Percentiles rank a stretch among this genome's conserved stretches.
Evolutionary conservation across 92 coral and sea anemone genomes (phyloP).

Genomic region (Meandrina meandrites): DNA sequence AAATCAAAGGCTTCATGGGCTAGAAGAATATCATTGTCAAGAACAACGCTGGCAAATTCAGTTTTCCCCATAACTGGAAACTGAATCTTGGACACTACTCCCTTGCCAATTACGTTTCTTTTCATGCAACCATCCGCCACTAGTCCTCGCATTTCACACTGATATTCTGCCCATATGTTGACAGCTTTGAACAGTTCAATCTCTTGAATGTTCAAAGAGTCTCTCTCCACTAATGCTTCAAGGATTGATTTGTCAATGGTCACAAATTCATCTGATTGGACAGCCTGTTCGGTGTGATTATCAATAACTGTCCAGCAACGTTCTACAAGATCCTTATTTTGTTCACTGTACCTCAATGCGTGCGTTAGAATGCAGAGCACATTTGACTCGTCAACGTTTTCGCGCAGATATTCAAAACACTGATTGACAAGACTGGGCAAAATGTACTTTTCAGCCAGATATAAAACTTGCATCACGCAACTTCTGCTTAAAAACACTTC

Average conservation of each 20-base stretch:
- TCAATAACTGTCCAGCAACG: constrained; percentile 47
- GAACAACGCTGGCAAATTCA: neutral
- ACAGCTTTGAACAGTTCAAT: neutral
- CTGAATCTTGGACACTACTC: neutral
- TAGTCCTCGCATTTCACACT: neutral
- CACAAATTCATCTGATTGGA: constrained; percentile 1
- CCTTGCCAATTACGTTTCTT: neutral
- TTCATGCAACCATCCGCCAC: neutral
- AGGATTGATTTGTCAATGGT: neutral
- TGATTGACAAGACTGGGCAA: constrained; percentile 30
- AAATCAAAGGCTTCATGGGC: neutral
- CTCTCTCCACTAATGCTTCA: neutral
- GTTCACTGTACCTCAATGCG: constrained; percentile 30
- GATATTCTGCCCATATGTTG: neutral
- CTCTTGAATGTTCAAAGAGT: neutral
- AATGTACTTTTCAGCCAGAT: constrained; percentile 49
- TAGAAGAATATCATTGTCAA: neutral
- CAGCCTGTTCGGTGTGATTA: constrained; percentile 36
- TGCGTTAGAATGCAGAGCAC: constrained; percentile 39
- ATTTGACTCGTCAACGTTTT: constrained; percentile 41
- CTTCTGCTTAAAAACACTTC: neutral
- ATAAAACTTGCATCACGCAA: constrained; percentile 19
- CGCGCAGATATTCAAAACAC: constrained; percentile 33
- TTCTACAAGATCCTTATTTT: constrained; percentile 26
- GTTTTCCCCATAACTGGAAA: neutral